Evolutionary conservation across 2,888 invertebrate genomes (phyloP).

Genomic region (Zaprionus obscuricornis): DNA sequence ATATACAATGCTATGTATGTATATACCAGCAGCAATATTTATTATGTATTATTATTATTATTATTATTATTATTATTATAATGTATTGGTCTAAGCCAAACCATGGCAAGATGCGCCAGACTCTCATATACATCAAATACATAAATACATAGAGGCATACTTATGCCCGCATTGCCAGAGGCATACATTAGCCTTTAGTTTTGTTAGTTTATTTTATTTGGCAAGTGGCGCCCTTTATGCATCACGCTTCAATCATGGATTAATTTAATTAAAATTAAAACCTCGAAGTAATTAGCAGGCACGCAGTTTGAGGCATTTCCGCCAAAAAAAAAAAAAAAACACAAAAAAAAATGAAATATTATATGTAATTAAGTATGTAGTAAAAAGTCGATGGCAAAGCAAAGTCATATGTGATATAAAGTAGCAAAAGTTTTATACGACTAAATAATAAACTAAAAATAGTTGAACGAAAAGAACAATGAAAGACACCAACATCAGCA

Average conservation of each 20-base stretch:
- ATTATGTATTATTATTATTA: no score
- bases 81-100: no score
- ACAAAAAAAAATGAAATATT: neutral
- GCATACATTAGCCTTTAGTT: constrained; percentile 52
- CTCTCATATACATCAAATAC: no score
- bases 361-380: constrained; percentile 68
- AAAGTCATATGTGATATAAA: constrained; percentile 48
- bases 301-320: constrained; percentile 57
- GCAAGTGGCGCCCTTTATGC: constrained; percentile 52
- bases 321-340: constrained; percentile 43
- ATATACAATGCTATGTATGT: no score
- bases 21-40: no score
- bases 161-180: constrained; percentile 27
- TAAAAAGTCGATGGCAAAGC: constrained; percentile 27
- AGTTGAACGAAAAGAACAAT: constrained; percentile 43
- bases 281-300: constrained; percentile 58
- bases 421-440: neutral
- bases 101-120: no score
- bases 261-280: constrained; percentile 42
- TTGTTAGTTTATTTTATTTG: constrained; percentile 26
- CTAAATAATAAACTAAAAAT: constrained; percentile 40
- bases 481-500: no score
- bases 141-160: no score
- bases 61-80: no score
- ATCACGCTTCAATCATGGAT: constrained; percentile 30